Evolutionary conservation across 2,888 invertebrate species (phyloP), one percentile per base, ranked within the genome.

Genomic region (Cerceris ruficornis): DNA sequence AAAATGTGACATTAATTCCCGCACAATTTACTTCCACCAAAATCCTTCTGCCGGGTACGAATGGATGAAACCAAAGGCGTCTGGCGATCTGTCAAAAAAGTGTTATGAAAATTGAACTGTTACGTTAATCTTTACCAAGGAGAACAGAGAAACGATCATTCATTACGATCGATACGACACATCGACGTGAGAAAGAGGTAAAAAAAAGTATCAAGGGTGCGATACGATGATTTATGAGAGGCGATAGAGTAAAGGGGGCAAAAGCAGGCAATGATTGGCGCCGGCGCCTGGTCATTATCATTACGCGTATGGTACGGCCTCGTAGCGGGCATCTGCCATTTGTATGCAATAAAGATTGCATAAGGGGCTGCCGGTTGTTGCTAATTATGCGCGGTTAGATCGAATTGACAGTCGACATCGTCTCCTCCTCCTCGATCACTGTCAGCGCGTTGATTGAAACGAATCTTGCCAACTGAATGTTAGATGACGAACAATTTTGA

Each of bases 241-340:
- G 9, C 69, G 81, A 74, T 85, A 85, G 42, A 15, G 57, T 13
- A 75, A 43, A 57, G 71, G 28, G 71, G 62, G 68, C 68, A 59
- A 72, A 74, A 57, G 52, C 60, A n/a, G 58, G 60, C 67, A 78
- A 81, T 82, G 78, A 84, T 84, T 77, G 79, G 82, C 76, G 78
- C 75, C 64, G 81, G 82, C 78, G 81, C 76, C 76, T 66, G 66
- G 69, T 77, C 68, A 82, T 82, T 73, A 81, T 81, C 85, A 71
- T 82, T 81, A 77, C 42, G 41, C 65, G 55, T 55, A 50, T 39
- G 55, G 14, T 52, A 39, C 61, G 68, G 55, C 70, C 61, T 60
- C 49, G 55, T 55, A 17, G 49, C 39, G 46, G 17, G 58, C 55
- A 66, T 58, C 49, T 59, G 69, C 49, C 28, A 43, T 72, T 70